Evolutionary conservation across 2,888 invertebrate genomes (phyloP), one percentile per base, ranked within the genome.

Genomic region (Cinara cedri): DNA sequence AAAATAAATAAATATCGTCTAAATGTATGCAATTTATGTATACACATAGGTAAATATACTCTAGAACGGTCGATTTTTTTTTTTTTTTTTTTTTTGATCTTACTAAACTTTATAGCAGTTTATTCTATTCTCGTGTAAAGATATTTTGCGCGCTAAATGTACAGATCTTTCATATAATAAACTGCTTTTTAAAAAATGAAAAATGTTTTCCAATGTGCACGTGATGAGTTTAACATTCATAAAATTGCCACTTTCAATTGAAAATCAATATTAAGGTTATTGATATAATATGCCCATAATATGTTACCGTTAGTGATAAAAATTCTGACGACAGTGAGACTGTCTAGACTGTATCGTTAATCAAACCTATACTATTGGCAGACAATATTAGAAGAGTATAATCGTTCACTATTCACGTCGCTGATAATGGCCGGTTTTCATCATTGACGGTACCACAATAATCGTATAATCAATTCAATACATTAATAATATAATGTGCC

Each of bases 1-100:
- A n/a, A n/a, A n/a, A n/a, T n/a, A n/a, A 65, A 65, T 65, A 65
- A 65, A 46, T 44, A 44, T 44, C n/a, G 54, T 65, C 3, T 46
- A 46, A n/a, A n/a, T n/a, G n/a, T n/a, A n/a, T n/a, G n/a, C n/a
- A n/a, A n/a, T n/a, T n/a, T n/a, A n/a, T n/a, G n/a, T n/a, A n/a
- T n/a, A n/a, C n/a, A n/a, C n/a, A n/a, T n/a, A n/a, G n/a, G n/a
- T n/a, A n/a, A n/a, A 16, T 9, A 46, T n/a, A 46, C 3, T 65
- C 44, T n/a, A n/a, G n/a, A n/a, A 65, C 21, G 46, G 46, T 21
- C 21, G 46, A 44, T 65, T 65, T 19, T 65, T 42, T 62, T 16
- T 34, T 8, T n/a, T n/a, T n/a, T n/a, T n/a, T n/a, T n/a, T 26
- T 11, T 65, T 65, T 46, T 65, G 16, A 44, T 46, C 14, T 65